Conservation (phyloP, 30 jellyfish, hydroid and myxozoan species). For the Hydractinia symbiolongicarpus region DNA sequence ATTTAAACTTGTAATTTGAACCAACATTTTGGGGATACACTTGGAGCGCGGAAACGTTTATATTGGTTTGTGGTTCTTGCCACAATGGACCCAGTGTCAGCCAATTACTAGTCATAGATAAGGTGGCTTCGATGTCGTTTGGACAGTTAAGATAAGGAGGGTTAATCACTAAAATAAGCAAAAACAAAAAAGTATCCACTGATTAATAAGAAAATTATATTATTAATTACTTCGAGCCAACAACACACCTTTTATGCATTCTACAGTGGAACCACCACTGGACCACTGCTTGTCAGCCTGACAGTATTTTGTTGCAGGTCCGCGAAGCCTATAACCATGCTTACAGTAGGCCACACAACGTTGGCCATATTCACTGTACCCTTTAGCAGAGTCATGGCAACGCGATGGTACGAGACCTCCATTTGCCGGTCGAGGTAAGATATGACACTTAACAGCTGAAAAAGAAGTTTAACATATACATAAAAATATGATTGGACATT, state of each 20-base stretch:
- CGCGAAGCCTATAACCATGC: conserved; percentile 67
- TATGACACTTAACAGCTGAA: conserved; percentile 87
- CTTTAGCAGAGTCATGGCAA: conserved; percentile 53
- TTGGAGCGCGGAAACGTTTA: conserved; percentile 32
- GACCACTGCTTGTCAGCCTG: conserved; percentile 82
- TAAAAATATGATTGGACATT: neutral
- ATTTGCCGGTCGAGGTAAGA: conserved; percentile 56
- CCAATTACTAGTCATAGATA: conserved; percentile 43
- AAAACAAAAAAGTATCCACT: neutral
- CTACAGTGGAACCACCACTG: conserved; percentile 23
- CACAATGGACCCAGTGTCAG: conserved; percentile 41
- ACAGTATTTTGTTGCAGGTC: conserved; percentile 91
- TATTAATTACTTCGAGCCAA: neutral
- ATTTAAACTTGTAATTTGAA: conserved; percentile 39
- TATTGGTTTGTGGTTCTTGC: conserved; percentile 83
- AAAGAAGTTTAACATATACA: neutral
- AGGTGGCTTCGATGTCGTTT: conserved; percentile 41
- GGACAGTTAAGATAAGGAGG: conserved; percentile 92
- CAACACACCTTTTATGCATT: conserved; percentile 65
- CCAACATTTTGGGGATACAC: conserved; percentile 47
- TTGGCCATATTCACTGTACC: conserved; percentile 69
- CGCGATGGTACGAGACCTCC: conserved; percentile 91
- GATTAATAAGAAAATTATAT: neutral
- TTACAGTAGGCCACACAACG: conserved; percentile 92
- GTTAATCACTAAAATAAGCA: conserved; percentile 40